These are phyloP conservation scores for Rhinoraja longicauda DNA, from an alignment of 2,797 vertebrate genomes.

Conservation along the genomic window DNA sequence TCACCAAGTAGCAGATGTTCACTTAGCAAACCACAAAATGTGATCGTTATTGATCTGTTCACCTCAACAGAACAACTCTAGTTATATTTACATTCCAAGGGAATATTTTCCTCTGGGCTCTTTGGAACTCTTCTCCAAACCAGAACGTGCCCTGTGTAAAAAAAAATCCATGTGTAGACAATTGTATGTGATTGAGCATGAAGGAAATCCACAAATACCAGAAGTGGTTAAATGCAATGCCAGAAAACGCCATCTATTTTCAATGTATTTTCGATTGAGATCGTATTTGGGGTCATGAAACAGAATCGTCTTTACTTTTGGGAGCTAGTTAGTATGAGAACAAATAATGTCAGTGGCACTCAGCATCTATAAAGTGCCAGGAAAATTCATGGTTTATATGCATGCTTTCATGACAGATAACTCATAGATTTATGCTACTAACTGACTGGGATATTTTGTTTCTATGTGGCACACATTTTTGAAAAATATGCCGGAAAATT, in stretches of 20 bases:
- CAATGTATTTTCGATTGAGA: slow-evolving; percentile 34
- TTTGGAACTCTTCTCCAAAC: slow-evolving; percentile 17
- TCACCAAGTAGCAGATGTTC: slow-evolving; percentile 45
- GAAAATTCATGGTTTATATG: slow-evolving; percentile 26
- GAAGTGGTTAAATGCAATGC: slow-evolving; percentile 16
- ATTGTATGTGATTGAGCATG: slow-evolving; percentile 23
- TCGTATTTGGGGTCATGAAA: slow-evolving; percentile 28
- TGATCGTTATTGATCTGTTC: slow-evolving; percentile 47
- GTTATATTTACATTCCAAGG: slow-evolving; percentile 31
- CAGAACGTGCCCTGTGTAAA: slow-evolving; percentile 13
- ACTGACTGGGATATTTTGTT: not conserved
- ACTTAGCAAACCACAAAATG: slow-evolving; percentile 45
- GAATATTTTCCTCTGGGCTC: slow-evolving; percentile 26
- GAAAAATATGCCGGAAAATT: not conserved
- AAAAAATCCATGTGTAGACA: slow-evolving; percentile 24
- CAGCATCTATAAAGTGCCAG: slow-evolving; percentile 26
- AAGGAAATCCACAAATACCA: slow-evolving; percentile 25
- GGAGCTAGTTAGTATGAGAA: slow-evolving; percentile 26
- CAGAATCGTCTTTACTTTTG: slow-evolving; percentile 6
- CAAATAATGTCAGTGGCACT: slow-evolving; percentile 33
- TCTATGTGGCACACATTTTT: slow-evolving; percentile 11
- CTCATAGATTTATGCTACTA: slow-evolving; percentile 5
- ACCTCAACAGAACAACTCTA: slow-evolving; percentile 38
- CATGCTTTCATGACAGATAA: slow-evolving; percentile 20
- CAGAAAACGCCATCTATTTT: slow-evolving; percentile 49